Evolutionary conservation across 2,797 vertebrate species (phyloP).

Genomic region (Mus spretus): DNA sequence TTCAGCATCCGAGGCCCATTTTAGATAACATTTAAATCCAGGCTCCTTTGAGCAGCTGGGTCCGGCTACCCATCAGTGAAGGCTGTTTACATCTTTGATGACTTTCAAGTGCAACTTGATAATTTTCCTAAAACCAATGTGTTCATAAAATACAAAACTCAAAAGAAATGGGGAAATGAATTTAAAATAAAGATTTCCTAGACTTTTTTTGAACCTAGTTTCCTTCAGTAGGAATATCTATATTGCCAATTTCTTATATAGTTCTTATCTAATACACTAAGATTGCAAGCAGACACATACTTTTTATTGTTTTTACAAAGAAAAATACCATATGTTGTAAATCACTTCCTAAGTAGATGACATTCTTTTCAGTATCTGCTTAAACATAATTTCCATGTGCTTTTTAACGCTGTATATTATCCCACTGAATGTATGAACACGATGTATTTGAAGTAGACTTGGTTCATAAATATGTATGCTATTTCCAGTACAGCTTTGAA

Average conservation of each 20-base stretch:
- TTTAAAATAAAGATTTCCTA: background rate
- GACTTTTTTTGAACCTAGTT: background rate
- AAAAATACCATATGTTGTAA: background rate
- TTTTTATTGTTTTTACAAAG: background rate
- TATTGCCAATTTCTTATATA: background rate
- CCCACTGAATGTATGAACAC: background rate
- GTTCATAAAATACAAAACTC: slow-evolving; percentile 16
- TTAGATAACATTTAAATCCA: slow-evolving; percentile 66
- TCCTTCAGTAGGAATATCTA: background rate
- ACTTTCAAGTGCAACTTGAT: background rate
- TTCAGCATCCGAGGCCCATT: slow-evolving; percentile 48
- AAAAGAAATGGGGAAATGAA: slow-evolving; percentile 26
- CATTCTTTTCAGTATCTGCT: background rate
- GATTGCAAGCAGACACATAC: background rate
- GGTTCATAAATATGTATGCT: slow-evolving; percentile 37
- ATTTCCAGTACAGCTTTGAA: slow-evolving; percentile 16
- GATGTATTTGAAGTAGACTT: background rate
- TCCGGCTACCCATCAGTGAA: slow-evolving; percentile 32
- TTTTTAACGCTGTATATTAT: slow-evolving; percentile 9
- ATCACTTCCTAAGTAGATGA: background rate
- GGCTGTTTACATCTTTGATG: background rate
- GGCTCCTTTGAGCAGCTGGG: slow-evolving; percentile 30
- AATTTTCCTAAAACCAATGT: background rate
- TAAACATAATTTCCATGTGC: background rate
- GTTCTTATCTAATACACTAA: background rate